Evolutionary conservation across 2,888 invertebrate species (phyloP), one percentile per base, ranked within the genome.

Genomic region (Leptinotarsa haldemani): DNA sequence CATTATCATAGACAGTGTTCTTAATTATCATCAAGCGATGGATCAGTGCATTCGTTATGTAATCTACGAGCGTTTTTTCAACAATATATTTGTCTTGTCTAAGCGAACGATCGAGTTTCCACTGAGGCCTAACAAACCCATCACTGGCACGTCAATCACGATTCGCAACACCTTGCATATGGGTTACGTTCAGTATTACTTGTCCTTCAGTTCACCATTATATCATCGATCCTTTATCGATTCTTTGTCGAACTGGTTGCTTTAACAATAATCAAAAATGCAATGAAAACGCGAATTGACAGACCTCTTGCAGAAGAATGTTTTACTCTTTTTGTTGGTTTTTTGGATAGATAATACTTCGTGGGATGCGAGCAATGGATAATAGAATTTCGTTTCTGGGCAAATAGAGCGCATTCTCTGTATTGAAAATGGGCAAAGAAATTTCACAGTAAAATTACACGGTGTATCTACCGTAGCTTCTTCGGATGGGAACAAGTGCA

Each of bases 381-480:
- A 61, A 61, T 61, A 30, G 61, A 40, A 61, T 61, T n/a, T 61
- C n/a, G 30, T 61, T 30, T 16, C 16, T n/a, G 61, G 18, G 61
- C 30, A 61, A 61, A 61, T 61, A 61, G 2, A 61, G 40, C 40
- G 40, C n/a, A 9, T 25, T 61, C 61, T 61, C 16, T 40, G 15
- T 61, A 61, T 40, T 40, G 16, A 16, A 48, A 48, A 16, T n/a
- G n/a, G 18, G 56, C 67, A 67, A 67, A 18, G 67, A 30, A 20
- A 53, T 67, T 67, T 67, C 67, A 67, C 67, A 67, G 67, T 56
- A 18, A 56, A 67, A 67, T 67, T 67, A 56, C 67, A 67, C 53
- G 67, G 67, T 67, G 20, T 52, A 2, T 52, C 66, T 48, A 16
- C 25, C 66, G 30, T 66, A 30, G 40, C 53, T 52, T 40, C 12